Percentiles rank a stretch among this genome's conserved stretches.
Evolutionary conservation across 2,888 invertebrate genomes (phyloP).

Genomic region (Anthophora plumipes): DNA sequence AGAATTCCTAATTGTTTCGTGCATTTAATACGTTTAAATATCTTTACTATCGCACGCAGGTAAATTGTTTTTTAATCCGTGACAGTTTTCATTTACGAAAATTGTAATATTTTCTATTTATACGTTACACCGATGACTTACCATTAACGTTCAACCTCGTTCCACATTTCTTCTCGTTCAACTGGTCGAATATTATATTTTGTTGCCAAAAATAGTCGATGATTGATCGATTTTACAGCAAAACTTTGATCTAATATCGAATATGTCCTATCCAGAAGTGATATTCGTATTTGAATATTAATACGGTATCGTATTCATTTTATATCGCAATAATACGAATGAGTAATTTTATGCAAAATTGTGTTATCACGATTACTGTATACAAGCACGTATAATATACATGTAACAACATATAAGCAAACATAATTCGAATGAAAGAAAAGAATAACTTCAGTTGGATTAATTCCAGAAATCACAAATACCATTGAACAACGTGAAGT

Average conservation of each 20-base stretch:
- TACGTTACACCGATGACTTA: conserved; percentile 39
- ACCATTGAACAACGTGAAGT: conserved; percentile 43
- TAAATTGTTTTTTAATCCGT: conserved; percentile 6
- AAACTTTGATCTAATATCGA: neutral
- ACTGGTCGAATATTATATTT: neutral
- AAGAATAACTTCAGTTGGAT: conserved; percentile 52
- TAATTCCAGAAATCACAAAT: conserved; percentile 59
- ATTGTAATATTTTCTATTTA: conserved; percentile 40
- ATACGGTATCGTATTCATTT: neutral
- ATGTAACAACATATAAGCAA: conserved; percentile 6
- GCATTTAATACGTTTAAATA: neutral
- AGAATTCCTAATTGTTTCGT: neutral
- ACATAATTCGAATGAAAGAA: conserved; percentile 35
- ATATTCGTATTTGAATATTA: neutral
- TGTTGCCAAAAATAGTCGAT: conserved; percentile 29
- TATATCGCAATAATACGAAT: neutral
- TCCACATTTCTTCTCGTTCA: conserved; percentile 19
- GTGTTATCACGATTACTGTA: neutral
- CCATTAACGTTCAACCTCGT: conserved; percentile 46
- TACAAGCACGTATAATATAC: no score
- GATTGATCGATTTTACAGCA: neutral
- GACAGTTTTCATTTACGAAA: conserved; percentile 13
- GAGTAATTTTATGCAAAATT: neutral
- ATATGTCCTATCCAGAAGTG: neutral
- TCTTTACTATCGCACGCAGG: neutral